These are phyloP conservation scores for Euproctis similis DNA, from an alignment of 2,888 invertebrate genomes.

Conservation along the genomic window DNA sequence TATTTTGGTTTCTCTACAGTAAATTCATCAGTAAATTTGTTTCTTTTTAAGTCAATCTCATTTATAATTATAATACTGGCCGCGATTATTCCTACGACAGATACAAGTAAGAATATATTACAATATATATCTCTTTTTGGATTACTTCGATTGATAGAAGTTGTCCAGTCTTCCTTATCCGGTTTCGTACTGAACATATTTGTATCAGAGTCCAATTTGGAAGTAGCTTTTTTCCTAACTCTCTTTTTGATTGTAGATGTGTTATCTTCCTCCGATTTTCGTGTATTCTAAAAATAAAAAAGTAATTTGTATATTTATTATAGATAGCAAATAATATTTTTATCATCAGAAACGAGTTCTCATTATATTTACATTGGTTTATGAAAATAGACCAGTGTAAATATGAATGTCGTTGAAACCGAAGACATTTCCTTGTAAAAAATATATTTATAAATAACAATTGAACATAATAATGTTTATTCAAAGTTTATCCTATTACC, in stretches of 20 bases:
- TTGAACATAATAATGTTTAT: too few relatives aligned
- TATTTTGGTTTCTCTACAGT: slow-evolving; percentile 43
- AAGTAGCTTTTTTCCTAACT: slow-evolving; percentile 12
- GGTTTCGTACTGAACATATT: slow-evolving; percentile 1
- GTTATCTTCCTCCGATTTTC: slow-evolving; percentile 7
- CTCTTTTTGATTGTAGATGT: slow-evolving; percentile 6
- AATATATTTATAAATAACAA: too few relatives aligned
- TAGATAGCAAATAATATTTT: too few relatives aligned
- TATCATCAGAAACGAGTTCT: too few relatives aligned
- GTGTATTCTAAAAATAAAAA: slow-evolving; percentile 23
- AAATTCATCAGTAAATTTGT: too few relatives aligned
- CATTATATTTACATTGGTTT: too few relatives aligned
- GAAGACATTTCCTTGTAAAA: too few relatives aligned
- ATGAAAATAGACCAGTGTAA: too few relatives aligned
- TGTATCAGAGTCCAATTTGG: slow-evolving; percentile 12
- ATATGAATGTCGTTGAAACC: too few relatives aligned
- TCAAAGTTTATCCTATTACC: too few relatives aligned
- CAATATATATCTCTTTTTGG: slow-evolving; percentile 19
- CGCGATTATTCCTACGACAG: slow-evolving; percentile 48
- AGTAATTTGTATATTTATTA: too few relatives aligned
- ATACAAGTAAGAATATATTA: slow-evolving; percentile 46
- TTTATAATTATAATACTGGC: slow-evolving; percentile 51
- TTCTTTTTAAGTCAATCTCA: slow-evolving; percentile 33
- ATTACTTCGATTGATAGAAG: too few relatives aligned
- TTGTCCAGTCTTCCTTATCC: slow-evolving; percentile 3